A percentile compares a stretch with the other conserved stretches of the same genome.
phyloP scores from a whole-genome alignment of 2,797 vertebrate genomes.

The Adelosebastes latens region DNA sequence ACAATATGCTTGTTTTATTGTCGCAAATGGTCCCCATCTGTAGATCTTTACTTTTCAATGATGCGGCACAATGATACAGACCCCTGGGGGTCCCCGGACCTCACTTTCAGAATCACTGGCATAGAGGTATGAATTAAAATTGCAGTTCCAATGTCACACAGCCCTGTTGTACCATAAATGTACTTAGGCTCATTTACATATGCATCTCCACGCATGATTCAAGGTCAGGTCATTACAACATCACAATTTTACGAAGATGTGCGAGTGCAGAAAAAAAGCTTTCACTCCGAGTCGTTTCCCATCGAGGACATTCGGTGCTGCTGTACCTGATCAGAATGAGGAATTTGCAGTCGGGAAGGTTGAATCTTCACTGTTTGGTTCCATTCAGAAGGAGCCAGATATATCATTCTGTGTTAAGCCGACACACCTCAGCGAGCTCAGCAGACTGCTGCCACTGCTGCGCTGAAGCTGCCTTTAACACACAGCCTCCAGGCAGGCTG shows the following conservation, averaged over 20 bases:
- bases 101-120: not conserved
- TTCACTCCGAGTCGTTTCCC: conserved; percentile 19
- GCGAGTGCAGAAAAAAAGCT: not conserved
- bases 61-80: not conserved
- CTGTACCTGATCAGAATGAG: conserved; percentile 23
- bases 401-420: conserved; percentile 53
- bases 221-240: conserved; percentile 20
- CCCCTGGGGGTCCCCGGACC: no score
- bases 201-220: not conserved
- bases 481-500: conserved; percentile 31
- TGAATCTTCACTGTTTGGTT: conserved; percentile 15
- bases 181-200: not conserved
- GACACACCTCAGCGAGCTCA: conserved; percentile 60
- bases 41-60: not conserved
- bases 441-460: conserved; percentile 49
- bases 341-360: not conserved
- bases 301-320: not conserved
- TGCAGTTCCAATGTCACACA: not conserved
- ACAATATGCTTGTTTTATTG: no score
- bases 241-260: not conserved
- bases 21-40: no score
- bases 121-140: not conserved
- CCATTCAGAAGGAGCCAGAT: conserved; percentile 31
- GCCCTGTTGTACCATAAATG: not conserved
- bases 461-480: conserved; percentile 37